Base-by-base conservation (phyloP, 23 tunicate genomes). In the Ascidia mentula region DNA sequence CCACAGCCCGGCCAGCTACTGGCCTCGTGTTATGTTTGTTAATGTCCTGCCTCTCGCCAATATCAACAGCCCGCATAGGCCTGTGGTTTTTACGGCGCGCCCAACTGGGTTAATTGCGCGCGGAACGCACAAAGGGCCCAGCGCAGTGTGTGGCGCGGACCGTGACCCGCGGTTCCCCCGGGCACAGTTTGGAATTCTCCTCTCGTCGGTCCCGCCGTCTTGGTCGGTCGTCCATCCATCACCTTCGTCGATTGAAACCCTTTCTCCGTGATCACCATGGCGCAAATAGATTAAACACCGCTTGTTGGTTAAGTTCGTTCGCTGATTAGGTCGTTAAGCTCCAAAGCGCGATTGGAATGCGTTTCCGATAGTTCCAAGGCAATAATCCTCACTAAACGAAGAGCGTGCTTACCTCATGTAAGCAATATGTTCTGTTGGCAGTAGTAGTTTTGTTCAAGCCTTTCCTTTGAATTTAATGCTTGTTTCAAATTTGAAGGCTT, bases 51-150 rank as follows among this genome's bases (percentile, higher is more conserved):
- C 65, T 28, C 65, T 53, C 65, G 13, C 28, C 65, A 53, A 53
- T 20, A 53, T 9, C 65, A 53, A 53, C 65, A 53, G 12, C 12
- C 28, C 7, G 28, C 65, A 53, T 9, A n/a, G 65, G 65, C 65
- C 65, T 28, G 65, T 9, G 65, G 74, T 4, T 74, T 74, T 74
- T 74, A 74, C 40, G 9, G 46, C 78, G 34, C 65, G 65, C 65
- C 46, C 46, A 74, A 74, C 45, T 38, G 78, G 78, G 78, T 74
- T 74, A 74, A 74, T 74, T 74, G 73, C 73, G 12, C n/a, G n/a
- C 73, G 34, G 34, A 26, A 46, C 45, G n/a, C 78, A 74, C 28
- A 26, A 53, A 26, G 24, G 24, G 24, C 22, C 28, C 65, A 26
- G 65, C 24, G 65, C 24, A 53, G 24, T 53, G 65, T 53, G 65